Base-by-base conservation (phyloP, 2,113 vertebrate genomes). In the Tricholaema leucomelas region DNA sequence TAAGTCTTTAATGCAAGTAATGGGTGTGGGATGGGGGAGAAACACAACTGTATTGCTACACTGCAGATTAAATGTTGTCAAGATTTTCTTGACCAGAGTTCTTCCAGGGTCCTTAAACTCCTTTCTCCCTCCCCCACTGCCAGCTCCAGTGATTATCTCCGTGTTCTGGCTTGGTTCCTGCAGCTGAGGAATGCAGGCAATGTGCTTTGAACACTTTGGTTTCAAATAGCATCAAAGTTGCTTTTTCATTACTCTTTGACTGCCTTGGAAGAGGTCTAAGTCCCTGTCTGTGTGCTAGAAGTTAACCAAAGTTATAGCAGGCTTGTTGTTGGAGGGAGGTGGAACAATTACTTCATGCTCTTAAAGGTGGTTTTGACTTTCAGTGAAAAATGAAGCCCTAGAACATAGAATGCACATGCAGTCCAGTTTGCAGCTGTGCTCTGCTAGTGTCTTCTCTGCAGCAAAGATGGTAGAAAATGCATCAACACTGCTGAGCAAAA, bases 171-270 rank as follows among this genome's bases (percentile, higher is more conserved):
- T 92, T 17, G 2, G 54, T 81, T 93, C 92, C 69, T 82, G 91
- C 69, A 91, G 75, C 91, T 89, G 74, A 93, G 89, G 95, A 96
- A 96, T 96, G 92, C 44, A 54, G 87, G 72, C 91, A 92, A 85
- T 92, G 95, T 71, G 56, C 78, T 80, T 93, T 94, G 91, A 96
- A 94, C 92, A 89, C 60, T 74, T 94, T 36, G 93, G 95, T 92
- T 96, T 96, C 93, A 96, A 95, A 95, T 95, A 96, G 96, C 92
- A 94, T 96, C 89, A 85, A 69, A 96, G 96, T 96, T 89, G 76
- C 82, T 92, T 94, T 92, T 96, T 94, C 87, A 71, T 94, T 95
- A 89, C 92, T 87, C 76, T 93, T 89, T 13, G 5, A 58, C 88
- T 93, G 84, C 93, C 81, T 92, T 95, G 91, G 81, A 96, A 84